phyloP scores from a whole-genome alignment of 2,888 invertebrate genomes.

The Dicranocentrus wangi region DNA sequence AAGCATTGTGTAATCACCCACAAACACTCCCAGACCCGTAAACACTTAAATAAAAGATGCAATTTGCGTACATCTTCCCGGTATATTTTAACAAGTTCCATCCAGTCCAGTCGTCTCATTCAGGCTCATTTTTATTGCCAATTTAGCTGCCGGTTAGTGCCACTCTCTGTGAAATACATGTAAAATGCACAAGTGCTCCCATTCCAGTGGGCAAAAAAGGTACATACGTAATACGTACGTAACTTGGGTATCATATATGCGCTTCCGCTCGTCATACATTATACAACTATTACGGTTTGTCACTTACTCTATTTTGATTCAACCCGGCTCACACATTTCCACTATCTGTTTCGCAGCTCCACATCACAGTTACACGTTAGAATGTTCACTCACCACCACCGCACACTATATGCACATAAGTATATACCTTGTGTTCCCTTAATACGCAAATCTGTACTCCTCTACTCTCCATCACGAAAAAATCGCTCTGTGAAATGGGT shows the following conservation, averaged over 20 bases:
- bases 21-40: neutral
- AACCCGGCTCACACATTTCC: too few relatives aligned
- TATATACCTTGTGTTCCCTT: too few relatives aligned
- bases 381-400: too few relatives aligned
- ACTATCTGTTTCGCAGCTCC: too few relatives aligned
- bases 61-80: too few relatives aligned
- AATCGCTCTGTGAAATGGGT: neutral
- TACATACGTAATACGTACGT: neutral
- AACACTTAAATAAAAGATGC: too few relatives aligned
- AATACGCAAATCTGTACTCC: neutral
- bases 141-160: neutral
- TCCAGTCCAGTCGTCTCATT: neutral
- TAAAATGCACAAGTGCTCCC: neutral
- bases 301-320: neutral
- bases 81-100: neutral
- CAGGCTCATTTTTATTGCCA: slow-evolving; percentile 9
- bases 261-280: neutral
- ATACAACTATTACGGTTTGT: neutral
- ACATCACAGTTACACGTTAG: too few relatives aligned
- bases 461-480: neutral
- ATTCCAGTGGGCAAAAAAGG: neutral
- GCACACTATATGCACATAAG: too few relatives aligned
- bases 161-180: neutral
- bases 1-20: neutral
- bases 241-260: neutral